Base-by-base conservation (phyloP, 2,888 invertebrate species). In the Theodoxus fluviatilis region DNA sequence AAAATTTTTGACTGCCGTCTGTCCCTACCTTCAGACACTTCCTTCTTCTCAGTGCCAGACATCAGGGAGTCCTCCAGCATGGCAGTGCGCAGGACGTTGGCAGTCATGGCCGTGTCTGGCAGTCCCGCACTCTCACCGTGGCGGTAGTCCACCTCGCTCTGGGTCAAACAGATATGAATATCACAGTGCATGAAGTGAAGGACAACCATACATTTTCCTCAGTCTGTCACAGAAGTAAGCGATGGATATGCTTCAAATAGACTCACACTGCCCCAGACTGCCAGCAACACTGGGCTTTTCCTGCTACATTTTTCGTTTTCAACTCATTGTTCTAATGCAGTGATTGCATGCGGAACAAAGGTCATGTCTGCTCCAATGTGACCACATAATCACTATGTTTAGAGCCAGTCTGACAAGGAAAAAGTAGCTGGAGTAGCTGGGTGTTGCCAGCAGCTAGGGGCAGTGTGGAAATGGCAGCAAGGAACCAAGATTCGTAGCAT, bases 61-160 rank as follows among this genome's bases (percentile, higher is more conserved):
- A n/a, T 84, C 47, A 86, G 74, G 67, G 80, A 78, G 63, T 86
- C 84, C 74, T 86, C 84, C 43, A 87, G 75, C 55, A 83, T 80
- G 15, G 83, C 83, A 18, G 84, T 81, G 25, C 84, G 73, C 40
- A 87, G 74, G 28, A 87, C 68, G 61, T 76, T 81, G 70, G 81
- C 79, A 73, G 81, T 82, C 40, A 80, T 74, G 47, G 74, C 74
- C 7, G 71, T 68, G 6, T 72, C 71, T 12, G 55, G 63, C 35
- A 71, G 70, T 9, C 65, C 68, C 31, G 69, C 59, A 35, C 69
- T 67, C 25, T 72, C 72, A 40, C 75, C 40, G 31, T 73, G 65
- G 7, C 71, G 68, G 66, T 80, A 80, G 67, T 81, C 76, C 61
- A 75, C 72, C 35, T 75, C 71, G 35, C 73, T 74, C 82, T 82